Percentiles rank a stretch among this genome's conserved stretches.
Evolutionary conservation across 2,113 vertebrate genomes (phyloP).

Genomic region (Cavia porcellus): DNA sequence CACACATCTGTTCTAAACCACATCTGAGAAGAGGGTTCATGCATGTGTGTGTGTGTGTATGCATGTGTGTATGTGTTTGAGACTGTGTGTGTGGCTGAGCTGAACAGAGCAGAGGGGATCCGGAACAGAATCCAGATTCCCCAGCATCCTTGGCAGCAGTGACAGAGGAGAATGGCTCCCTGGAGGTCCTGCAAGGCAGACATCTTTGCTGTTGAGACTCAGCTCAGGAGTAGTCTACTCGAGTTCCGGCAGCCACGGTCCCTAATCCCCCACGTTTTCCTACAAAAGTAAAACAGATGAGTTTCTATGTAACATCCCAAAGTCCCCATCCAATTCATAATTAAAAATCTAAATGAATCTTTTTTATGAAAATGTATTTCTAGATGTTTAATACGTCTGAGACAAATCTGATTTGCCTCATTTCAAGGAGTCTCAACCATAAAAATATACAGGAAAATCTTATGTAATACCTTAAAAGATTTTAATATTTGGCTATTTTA

Average conservation of each 20-base stretch:
- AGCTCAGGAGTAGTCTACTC: neutral
- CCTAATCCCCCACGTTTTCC: neutral
- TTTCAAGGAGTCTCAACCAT: conserved; percentile 25
- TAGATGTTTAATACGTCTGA: conserved; percentile 56
- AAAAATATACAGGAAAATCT: conserved; percentile 56
- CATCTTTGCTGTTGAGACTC: neutral
- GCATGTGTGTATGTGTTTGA: neutral
- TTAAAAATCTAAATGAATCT: conserved; percentile 66
- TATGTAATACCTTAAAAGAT: conserved; percentile 45
- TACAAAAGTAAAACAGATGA: conserved; percentile 42
- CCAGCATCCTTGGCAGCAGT: fast-evolving
- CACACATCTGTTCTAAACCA: neutral
- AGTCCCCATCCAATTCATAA: conserved; percentile 47
- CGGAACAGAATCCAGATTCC: neutral
- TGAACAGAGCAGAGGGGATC: neutral
- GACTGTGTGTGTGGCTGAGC: neutral
- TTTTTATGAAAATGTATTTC: conserved; percentile 64
- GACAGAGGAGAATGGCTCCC: neutral
- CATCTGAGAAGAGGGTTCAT: neutral
- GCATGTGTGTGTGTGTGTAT: neutral
- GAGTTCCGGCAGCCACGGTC: neutral
- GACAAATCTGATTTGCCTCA: conserved; percentile 49
- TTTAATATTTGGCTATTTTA: conserved; percentile 71
- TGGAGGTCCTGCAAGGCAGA: neutral
- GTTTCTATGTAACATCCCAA: neutral